A percentile compares a stretch with the other conserved stretches of the same genome.
Evolutionary conservation across 2,888 invertebrate species (phyloP).

Genomic region (Seira sanloemensis): DNA sequence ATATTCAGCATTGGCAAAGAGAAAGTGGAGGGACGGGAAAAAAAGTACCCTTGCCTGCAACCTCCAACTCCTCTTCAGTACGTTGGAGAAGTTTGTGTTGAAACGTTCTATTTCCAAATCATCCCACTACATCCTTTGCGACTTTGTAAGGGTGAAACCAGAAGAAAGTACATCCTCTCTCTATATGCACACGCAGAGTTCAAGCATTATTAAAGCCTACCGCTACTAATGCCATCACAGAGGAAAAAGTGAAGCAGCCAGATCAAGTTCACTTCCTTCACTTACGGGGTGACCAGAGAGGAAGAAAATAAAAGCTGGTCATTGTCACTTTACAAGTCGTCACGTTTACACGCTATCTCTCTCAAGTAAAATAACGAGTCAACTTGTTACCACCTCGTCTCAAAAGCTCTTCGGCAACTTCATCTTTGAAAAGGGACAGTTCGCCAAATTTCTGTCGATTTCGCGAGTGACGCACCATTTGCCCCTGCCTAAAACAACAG

Average conservation of each 20-base stretch:
- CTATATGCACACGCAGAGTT: not conserved
- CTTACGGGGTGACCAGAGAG: not conserved
- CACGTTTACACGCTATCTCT: not conserved
- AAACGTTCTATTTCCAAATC: constrained; percentile 49
- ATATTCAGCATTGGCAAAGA: not conserved
- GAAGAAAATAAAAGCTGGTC: not conserved
- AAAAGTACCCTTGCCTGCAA: constrained; percentile 73
- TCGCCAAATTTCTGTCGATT: no score
- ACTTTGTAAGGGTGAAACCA: not conserved
- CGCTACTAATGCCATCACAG: not conserved
- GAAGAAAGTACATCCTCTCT: not conserved
- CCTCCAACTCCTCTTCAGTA: constrained; percentile 50
- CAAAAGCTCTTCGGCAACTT: not conserved
- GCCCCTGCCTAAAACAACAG: not conserved
- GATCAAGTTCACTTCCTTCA: not conserved
- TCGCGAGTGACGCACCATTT: no score
- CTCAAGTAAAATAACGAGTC: no score
- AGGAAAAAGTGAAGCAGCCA: not conserved
- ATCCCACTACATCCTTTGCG: not conserved
- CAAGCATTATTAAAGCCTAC: not conserved
- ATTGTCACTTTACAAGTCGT: constrained; percentile 5
- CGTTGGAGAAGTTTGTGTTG: constrained; percentile 56
- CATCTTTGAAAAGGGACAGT: constrained; percentile 14
- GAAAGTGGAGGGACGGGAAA: constrained; percentile 77
- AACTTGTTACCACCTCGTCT: not conserved